Evolutionary conservation across 2,113 vertebrate species (phyloP).

Genomic region (Corythaixoides concolor): DNA sequence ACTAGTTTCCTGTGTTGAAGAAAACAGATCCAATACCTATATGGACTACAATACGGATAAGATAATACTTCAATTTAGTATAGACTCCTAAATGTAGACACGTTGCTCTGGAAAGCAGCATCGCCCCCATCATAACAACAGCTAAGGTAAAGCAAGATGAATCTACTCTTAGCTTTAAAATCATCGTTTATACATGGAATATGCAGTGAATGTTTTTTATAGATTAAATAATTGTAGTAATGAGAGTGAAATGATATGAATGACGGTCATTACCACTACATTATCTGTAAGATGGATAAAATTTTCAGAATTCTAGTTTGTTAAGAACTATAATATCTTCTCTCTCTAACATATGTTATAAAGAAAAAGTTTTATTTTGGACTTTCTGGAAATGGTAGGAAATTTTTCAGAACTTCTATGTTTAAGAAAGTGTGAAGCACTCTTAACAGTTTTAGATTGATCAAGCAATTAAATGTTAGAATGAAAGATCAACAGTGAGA

Average conservation of each 20-base stretch:
- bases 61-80: neutral
- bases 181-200: neutral
- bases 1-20: neutral
- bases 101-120: rapidly evolving
- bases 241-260: neutral
- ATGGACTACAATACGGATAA: neutral
- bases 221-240: neutral
- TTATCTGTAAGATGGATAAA: neutral
- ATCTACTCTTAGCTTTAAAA: neutral
- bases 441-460: neutral
- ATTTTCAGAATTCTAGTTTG: neutral
- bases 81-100: neutral
- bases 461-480: neutral
- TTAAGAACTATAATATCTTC: neutral
- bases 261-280: neutral
- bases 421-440: neutral
- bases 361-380: neutral
- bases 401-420: neutral
- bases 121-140: rapidly evolving
- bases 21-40: neutral
- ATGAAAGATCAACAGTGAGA: neutral
- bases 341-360: neutral
- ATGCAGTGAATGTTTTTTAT: neutral
- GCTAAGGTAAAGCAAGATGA: neutral
- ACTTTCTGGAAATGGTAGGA: neutral